These are phyloP conservation scores for Tetheella fluctuosa DNA, from an alignment of 2,888 invertebrate species.

Conservation along the genomic window DNA sequence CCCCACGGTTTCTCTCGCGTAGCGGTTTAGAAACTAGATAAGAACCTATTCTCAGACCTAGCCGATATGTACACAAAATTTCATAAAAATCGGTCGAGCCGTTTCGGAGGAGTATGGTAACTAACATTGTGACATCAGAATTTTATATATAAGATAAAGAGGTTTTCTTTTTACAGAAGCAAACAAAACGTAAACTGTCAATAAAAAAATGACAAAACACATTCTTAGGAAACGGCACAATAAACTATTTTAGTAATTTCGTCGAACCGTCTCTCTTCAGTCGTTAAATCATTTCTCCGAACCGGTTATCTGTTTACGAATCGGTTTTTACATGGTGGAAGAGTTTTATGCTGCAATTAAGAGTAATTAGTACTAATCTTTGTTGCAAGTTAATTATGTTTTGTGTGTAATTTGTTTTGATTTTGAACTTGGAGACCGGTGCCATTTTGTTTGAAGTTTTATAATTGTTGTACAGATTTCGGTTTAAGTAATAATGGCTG, in stretches of 20 bases:
- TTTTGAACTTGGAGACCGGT: not conserved
- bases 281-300: slow-evolving; percentile 4
- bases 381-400: not conserved
- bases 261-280: slow-evolving; percentile 3
- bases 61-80: too few relatives aligned
- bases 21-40: too few relatives aligned
- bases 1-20: too few relatives aligned
- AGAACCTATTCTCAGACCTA: too few relatives aligned
- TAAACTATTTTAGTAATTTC: not conserved
- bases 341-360: not conserved
- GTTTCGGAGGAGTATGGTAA: too few relatives aligned
- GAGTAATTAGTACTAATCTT: not conserved
- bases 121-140: too few relatives aligned
- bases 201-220: not conserved
- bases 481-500: too few relatives aligned
- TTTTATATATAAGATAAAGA: too few relatives aligned
- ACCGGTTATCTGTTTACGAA: slow-evolving; percentile 4
- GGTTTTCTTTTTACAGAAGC: too few relatives aligned
- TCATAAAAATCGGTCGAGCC: too few relatives aligned
- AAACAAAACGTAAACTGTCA: not conserved
- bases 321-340: not conserved
- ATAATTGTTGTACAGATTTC: too few relatives aligned
- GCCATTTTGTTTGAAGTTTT: not conserved
- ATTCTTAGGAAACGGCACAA: not conserved
- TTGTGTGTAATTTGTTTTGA: not conserved